Percentiles rank a stretch among this genome's conserved stretches.
These are phyloP conservation scores for Apocrypta bakeri DNA, from an alignment of 1,140 invertebrate genomes.

Conservation along the genomic window DNA sequence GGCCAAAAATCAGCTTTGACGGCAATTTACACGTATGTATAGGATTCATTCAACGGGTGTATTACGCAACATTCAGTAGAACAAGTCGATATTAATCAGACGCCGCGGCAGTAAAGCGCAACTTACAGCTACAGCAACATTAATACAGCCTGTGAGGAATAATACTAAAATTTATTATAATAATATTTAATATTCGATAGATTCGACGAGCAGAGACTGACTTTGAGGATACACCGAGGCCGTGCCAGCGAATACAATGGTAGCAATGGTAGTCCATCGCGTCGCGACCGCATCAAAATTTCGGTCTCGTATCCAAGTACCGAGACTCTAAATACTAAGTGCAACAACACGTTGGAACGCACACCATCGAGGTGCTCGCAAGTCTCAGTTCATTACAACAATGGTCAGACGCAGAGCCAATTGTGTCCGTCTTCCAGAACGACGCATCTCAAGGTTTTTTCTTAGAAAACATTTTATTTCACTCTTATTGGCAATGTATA, in stretches of 20 bases:
- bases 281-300: constrained; percentile 85
- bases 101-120: too few relatives aligned
- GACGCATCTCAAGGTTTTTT: constrained; percentile 69
- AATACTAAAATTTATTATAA: too few relatives aligned
- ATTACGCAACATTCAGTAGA: neutral
- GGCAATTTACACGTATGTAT: too few relatives aligned
- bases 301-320: constrained; percentile 88
- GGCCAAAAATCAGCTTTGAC: too few relatives aligned
- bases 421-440: constrained; percentile 64
- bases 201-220: constrained; percentile 90
- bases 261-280: constrained; percentile 76
- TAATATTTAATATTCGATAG: too few relatives aligned
- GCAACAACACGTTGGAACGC: constrained; percentile 69
- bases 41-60: neutral
- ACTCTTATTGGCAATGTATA: too few relatives aligned
- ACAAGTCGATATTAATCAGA: too few relatives aligned
- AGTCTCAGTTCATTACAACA: constrained; percentile 69
- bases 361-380: constrained; percentile 69
- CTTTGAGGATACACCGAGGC: constrained; percentile 93
- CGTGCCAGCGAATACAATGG: constrained; percentile 77
- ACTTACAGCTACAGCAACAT: too few relatives aligned
- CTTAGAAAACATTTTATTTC: too few relatives aligned
- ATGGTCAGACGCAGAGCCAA: constrained; percentile 70
- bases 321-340: constrained; percentile 80
- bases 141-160: too few relatives aligned